Conservation (phyloP, 2,113 vertebrate species). For the Cebus imitator region DNA sequence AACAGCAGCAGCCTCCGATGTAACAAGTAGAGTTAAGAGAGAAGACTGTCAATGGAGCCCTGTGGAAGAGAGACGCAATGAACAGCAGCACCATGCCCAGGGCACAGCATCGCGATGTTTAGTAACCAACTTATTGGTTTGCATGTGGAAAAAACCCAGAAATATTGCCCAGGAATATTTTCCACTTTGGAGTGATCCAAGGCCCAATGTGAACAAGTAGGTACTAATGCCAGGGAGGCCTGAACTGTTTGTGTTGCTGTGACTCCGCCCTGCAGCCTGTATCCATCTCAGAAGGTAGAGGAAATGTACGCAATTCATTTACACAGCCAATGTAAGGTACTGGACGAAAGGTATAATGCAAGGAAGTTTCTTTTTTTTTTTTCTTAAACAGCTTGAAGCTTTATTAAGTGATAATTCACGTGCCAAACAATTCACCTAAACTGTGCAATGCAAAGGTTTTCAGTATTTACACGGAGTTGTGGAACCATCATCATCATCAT, state of each 20-base stretch:
- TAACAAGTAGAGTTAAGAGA: rapidly evolving
- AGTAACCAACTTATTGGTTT: not conserved
- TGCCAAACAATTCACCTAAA: not conserved
- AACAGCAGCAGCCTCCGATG: no score
- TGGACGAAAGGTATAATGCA: not conserved
- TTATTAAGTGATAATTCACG: not conserved
- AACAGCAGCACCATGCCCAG: rapidly evolving
- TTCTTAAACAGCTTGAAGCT: not conserved
- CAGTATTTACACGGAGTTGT: not conserved
- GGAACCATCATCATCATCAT: not conserved
- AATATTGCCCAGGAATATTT: not conserved
- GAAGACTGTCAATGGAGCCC: no score
- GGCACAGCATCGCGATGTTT: rapidly evolving
- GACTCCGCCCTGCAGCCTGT: no score
- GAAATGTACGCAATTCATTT: rapidly evolving
- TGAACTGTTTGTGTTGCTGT: not conserved
- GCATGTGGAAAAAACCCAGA: not conserved
- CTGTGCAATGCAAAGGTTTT: not conserved
- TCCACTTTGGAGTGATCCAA: not conserved
- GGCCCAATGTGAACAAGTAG: not conserved
- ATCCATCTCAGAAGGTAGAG: not conserved
- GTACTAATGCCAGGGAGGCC: not conserved
- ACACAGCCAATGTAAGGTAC: not conserved
- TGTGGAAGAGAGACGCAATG: rapidly evolving
- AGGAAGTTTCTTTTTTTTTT: not conserved